Conservation (phyloP, 2,797 vertebrate genomes). For the Melanotaenia nigrans region DNA sequence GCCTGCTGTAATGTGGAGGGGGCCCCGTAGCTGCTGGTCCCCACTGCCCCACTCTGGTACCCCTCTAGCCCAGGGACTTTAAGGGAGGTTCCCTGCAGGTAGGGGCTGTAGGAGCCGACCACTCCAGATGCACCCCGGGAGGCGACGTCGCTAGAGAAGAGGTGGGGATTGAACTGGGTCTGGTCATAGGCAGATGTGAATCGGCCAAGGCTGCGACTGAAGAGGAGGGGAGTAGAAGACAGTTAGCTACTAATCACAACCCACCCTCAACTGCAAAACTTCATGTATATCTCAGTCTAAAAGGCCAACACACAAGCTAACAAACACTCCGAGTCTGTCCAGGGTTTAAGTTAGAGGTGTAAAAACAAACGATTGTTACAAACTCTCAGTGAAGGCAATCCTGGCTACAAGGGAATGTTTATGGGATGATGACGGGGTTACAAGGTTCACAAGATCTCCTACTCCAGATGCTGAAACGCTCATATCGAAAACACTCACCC, state of each 20-base stretch:
- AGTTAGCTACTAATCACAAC: slow-evolving; percentile 24
- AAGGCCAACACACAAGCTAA: slow-evolving; percentile 29
- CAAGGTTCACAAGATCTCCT: slow-evolving; percentile 24
- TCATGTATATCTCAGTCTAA: slow-evolving; percentile 4
- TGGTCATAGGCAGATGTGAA: slow-evolving; percentile 92
- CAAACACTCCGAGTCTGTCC: slow-evolving; percentile 20
- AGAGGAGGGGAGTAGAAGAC: slow-evolving; percentile 28
- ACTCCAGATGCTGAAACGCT: slow-evolving; percentile 25
- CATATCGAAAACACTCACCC: slow-evolving; percentile 64
- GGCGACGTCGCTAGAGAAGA: slow-evolving; percentile 85
- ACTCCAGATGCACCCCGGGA: slow-evolving; percentile 78
- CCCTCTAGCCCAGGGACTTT: slow-evolving; percentile 92
- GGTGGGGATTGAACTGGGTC: slow-evolving; percentile 91
- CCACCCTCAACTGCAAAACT: not conserved
- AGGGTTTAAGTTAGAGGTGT: slow-evolving; percentile 44
- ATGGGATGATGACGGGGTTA: slow-evolving; percentile 13
- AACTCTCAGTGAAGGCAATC: slow-evolving; percentile 53
- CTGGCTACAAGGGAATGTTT: slow-evolving; percentile 16
- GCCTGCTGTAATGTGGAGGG: slow-evolving; percentile 95
- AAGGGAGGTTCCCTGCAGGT: slow-evolving; percentile 87
- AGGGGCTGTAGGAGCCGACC: slow-evolving; percentile 82
- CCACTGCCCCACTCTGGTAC: slow-evolving; percentile 81
- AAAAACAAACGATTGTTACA: not conserved
- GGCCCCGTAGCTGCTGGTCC: slow-evolving; percentile 82
- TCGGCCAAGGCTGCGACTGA: slow-evolving; percentile 88